Conservation (phyloP, 2,797 vertebrate genomes). For the Tragopan temminckii region DNA sequence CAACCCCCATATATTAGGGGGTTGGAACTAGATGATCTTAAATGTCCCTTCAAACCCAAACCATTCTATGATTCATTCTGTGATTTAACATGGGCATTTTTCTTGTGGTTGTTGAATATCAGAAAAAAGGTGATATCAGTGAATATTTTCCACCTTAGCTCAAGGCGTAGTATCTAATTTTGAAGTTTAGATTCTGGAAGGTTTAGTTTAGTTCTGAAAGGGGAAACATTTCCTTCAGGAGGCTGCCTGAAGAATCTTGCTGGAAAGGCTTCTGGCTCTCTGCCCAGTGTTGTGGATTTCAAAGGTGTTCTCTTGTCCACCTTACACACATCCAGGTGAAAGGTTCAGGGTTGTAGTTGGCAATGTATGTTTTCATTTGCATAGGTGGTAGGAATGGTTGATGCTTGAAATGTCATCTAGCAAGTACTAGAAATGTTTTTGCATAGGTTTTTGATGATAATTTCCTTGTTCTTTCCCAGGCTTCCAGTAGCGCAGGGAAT, state of each 20-base stretch:
- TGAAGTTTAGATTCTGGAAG: background rate
- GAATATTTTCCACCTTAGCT: background rate
- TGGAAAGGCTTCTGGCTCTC: background rate
- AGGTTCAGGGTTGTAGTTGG: background rate
- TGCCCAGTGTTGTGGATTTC: background rate
- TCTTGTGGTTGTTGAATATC: background rate
- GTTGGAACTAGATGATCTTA: too few species aligned
- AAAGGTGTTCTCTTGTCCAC: background rate
- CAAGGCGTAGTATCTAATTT: background rate
- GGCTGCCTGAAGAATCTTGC: background rate
- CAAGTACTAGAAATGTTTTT: background rate
- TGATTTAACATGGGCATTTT: background rate
- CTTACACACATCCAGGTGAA: background rate
- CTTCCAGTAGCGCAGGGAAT: slow-evolving; percentile 98
- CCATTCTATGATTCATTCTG: too few species aligned
- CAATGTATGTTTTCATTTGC: background rate
- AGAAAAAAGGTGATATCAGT: background rate
- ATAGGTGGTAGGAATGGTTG: background rate
- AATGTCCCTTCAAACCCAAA: too few species aligned
- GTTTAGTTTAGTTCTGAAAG: background rate
- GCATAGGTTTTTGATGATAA: background rate
- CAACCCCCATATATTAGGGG: too few species aligned
- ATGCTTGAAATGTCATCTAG: background rate
- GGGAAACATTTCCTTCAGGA: background rate
- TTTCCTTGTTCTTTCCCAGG: slow-evolving; percentile 80